Evolutionary conservation across 2,888 invertebrate species (phyloP), one percentile per base, ranked within the genome.

Genomic region (Dendrolimus houi): DNA sequence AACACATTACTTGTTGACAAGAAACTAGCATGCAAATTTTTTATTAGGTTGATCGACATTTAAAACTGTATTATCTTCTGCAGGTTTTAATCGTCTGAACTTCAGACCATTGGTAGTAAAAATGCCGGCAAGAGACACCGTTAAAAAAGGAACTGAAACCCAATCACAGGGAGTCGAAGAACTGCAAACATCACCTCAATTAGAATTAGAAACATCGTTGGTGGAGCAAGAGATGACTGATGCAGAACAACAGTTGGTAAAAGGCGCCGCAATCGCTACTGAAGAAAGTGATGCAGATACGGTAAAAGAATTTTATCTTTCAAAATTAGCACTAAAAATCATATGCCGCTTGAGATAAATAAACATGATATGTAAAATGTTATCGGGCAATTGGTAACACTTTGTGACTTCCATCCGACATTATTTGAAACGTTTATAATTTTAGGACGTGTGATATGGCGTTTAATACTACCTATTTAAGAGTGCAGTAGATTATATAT

Each of bases 211-310:
- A 61, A 64, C 76, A 0, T 70, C 74, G 12, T 85, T 85, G 59
- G 66, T 89, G n/a, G 83, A 90, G 8, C 68, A 78, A 41, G 79
- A 87, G 62, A 65, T 90, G 57, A 72, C 78, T 52, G 76, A 76
- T 54, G 87, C 81, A 56, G 87, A 88, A 61, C 78, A 78, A 47
- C 85, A 83, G 53, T 69, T 89, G 60, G 77, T 85, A 7, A 79
- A 74, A 59, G 85, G 77, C 41, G 80, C 83, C 3, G 79, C 86
- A 42, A 80, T 91, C 58, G 91, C 91, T 17, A 80, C 82, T 1
- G 87, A 86, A 57, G 91, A 91, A 62, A 89, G 87, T 58, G 91
- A 91, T 62, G 81, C 76, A 52, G 89, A 90, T 52, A 85, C 85
- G 78, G 91, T 91, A 65, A 83, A 57, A 12, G n/a, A 41, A 13